These are phyloP conservation scores for Pholis gunnellus DNA, from an alignment of 2,113 vertebrate genomes.

Conservation along the genomic window DNA sequence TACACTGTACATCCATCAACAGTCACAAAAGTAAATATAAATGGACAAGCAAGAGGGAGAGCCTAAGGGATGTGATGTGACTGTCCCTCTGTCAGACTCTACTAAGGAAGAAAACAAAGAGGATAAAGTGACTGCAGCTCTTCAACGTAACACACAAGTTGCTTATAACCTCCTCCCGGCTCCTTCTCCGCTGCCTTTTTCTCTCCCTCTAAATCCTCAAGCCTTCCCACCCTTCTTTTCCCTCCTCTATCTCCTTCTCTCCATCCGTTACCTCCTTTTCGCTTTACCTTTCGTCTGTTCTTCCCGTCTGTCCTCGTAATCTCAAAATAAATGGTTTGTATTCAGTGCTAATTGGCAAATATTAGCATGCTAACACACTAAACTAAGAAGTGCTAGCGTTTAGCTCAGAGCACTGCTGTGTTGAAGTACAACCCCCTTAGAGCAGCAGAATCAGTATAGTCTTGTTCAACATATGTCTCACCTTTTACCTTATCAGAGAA, in stretches of 20 bases:
- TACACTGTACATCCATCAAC: slow-evolving; percentile 12
- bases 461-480: slow-evolving; percentile 4
- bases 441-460: not conserved
- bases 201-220: not conserved
- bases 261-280: not conserved
- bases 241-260: not conserved
- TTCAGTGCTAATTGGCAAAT: not conserved
- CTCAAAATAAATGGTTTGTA: not conserved
- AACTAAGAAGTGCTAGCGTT: not conserved
- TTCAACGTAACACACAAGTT: not conserved
- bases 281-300: not conserved
- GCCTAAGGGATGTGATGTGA: slow-evolving; percentile 47
- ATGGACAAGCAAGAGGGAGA: slow-evolving; percentile 28
- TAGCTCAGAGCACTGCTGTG: not conserved
- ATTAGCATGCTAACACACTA: not conserved
- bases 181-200: not conserved
- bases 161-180: not conserved
- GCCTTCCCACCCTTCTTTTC: not conserved
- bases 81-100: slow-evolving; percentile 29
- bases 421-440: not conserved
- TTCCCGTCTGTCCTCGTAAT: not conserved
- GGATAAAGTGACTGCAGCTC: slow-evolving; percentile 51
- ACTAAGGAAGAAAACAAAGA: not conserved
- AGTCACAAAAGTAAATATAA: slow-evolving; percentile 33
- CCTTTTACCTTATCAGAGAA: not conserved